Conservation (phyloP, 35 echinoderm and acorn worm genomes). For the Ophiothrix spiculata region DNA sequence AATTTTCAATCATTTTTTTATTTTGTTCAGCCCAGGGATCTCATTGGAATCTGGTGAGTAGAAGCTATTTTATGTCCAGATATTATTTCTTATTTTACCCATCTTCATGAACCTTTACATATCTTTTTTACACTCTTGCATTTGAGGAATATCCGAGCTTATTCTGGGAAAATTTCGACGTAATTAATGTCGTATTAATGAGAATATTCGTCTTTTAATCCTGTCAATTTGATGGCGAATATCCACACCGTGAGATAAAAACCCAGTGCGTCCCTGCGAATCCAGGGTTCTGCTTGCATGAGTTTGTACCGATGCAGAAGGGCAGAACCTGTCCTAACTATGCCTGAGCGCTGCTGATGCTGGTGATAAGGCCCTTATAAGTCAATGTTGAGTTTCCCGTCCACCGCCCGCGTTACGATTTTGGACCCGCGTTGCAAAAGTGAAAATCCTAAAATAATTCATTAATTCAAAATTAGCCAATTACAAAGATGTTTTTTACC, state of each 20-base stretch:
- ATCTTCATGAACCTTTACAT: background rate
- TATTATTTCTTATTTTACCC: background rate
- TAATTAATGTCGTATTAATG: background rate
- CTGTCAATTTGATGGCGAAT: background rate
- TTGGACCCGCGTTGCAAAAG: too few species aligned
- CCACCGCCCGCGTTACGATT: too few species aligned
- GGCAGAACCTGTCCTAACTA: too few species aligned
- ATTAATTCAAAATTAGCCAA: too few species aligned
- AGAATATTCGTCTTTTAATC: background rate
- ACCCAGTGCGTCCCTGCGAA: slow-evolving; percentile 2
- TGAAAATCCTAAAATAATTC: too few species aligned
- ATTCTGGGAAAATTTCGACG: background rate
- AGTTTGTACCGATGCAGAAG: background rate
- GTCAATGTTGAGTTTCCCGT: too few species aligned
- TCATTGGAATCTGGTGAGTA: slow-evolving; percentile 1
- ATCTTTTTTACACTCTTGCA: background rate
- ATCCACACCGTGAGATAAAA: background rate
- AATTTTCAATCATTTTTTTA: too few species aligned
- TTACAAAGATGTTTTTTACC: too few species aligned
- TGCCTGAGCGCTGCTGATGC: too few species aligned
- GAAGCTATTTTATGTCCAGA: background rate
- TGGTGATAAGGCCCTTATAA: too few species aligned
- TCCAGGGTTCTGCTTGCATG: background rate
- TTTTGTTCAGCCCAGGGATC: background rate
- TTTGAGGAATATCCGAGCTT: background rate